Evolutionary conservation across 2,797 vertebrate species (phyloP).

Genomic region (Paratrypauchen microcephalus): DNA sequence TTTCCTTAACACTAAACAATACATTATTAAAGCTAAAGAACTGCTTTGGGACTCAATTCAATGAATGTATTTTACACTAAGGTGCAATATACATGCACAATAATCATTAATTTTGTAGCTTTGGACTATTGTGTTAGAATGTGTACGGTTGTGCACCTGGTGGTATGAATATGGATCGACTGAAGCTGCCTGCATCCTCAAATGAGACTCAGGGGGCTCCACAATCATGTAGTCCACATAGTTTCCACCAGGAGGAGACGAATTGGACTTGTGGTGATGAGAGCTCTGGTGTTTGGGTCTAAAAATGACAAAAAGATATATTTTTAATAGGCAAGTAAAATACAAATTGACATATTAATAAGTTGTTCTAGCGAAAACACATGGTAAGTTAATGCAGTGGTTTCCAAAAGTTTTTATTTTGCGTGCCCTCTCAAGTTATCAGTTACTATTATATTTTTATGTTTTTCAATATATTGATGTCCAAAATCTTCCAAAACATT

Average conservation of each 20-base stretch:
- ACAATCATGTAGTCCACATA: slow-evolving; percentile 89
- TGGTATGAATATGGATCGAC: slow-evolving; percentile 87
- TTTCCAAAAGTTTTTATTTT: no score
- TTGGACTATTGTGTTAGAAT: neutral
- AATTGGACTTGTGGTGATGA: slow-evolving; percentile 52
- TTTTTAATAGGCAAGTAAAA: neutral
- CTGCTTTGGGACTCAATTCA: neutral
- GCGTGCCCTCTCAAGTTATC: no score
- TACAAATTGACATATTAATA: neutral
- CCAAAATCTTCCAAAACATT: no score
- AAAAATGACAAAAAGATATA: slow-evolving; percentile 21
- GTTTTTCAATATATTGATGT: no score
- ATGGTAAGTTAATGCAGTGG: neutral
- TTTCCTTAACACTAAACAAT: no score
- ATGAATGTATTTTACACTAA: neutral
- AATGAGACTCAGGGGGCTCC: slow-evolving; percentile 74
- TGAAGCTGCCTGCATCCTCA: slow-evolving; percentile 79
- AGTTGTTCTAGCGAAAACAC: neutral
- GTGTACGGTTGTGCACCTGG: slow-evolving; percentile 73
- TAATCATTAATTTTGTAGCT: neutral
- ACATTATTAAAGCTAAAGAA: no score
- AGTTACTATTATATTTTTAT: no score
- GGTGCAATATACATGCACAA: neutral
- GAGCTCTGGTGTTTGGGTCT: slow-evolving; percentile 65
- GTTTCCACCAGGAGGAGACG: slow-evolving; percentile 67